phyloP scores from a whole-genome alignment of 1,140 invertebrate genomes.

The Stratiolaelaps scimitus region DNA sequence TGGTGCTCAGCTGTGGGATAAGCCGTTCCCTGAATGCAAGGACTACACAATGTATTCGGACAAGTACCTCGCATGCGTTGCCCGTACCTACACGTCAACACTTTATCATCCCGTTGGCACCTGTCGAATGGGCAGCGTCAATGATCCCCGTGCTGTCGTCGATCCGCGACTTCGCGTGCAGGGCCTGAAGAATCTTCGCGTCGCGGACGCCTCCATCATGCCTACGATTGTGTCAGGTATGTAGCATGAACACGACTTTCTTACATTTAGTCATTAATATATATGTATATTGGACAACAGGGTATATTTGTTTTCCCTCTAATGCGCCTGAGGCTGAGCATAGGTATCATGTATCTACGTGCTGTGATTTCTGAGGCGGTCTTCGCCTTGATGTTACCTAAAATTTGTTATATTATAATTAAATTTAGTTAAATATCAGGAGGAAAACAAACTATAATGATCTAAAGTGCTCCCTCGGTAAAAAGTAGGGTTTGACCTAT shows the following conservation, averaged over 20 bases:
- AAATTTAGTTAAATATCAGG: no score
- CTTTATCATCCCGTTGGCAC: conserved; percentile 69
- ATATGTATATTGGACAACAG: no score
- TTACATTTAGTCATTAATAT: no score
- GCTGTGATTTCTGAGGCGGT: no score
- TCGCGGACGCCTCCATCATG: conserved; percentile 36
- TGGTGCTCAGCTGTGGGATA: conserved; percentile 51
- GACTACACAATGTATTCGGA: conserved; percentile 57
- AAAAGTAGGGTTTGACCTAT: no score
- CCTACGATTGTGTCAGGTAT: conserved; percentile 30
- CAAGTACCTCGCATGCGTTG: conserved; percentile 65
- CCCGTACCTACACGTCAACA: conserved; percentile 53
- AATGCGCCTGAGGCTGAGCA: no score
- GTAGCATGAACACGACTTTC: neutral
- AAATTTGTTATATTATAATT: no score
- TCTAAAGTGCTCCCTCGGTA: neutral
- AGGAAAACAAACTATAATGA: conserved; percentile 8
- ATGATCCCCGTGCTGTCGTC: conserved; percentile 48
- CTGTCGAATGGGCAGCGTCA: conserved; percentile 64
- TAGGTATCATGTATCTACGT: no score
- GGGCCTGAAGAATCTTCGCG: conserved; percentile 34
- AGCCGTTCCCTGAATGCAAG: conserved; percentile 62
- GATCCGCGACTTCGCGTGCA: conserved; percentile 49
- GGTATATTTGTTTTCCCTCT: no score
- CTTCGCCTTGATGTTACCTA: no score